Conservation (phyloP, 2,113 vertebrate genomes). For the Galemys pyrenaicus region DNA sequence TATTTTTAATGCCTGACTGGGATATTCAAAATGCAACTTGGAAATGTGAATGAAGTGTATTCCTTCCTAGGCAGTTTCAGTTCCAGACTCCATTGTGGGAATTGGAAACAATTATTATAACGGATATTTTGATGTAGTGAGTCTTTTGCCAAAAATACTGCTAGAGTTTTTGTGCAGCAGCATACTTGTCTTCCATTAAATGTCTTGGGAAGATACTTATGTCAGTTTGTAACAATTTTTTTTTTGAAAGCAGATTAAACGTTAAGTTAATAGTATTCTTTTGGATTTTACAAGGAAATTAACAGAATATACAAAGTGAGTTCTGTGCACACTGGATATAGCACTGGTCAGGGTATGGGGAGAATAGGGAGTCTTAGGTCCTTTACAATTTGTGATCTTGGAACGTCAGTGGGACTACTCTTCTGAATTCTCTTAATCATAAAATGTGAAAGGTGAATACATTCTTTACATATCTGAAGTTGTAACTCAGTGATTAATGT, state of each 20-base stretch:
- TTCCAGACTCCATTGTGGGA: not conserved
- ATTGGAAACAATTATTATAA: not conserved
- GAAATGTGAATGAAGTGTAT: not conserved
- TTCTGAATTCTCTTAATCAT: not conserved
- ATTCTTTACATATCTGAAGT: not conserved
- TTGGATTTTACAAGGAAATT: slow-evolving; percentile 46
- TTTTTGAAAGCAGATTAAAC: not conserved
- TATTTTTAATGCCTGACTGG: slow-evolving; percentile 30
- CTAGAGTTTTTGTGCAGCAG: not conserved
- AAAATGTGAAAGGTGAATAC: slow-evolving; percentile 24
- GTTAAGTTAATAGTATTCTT: not conserved
- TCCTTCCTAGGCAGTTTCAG: slow-evolving; percentile 33
- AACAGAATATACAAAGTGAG: not conserved
- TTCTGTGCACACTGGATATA: not conserved
- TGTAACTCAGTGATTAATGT: slow-evolving; percentile 8
- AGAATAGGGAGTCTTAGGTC: not conserved
- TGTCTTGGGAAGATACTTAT: slow-evolving; percentile 16
- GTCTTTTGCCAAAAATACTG: slow-evolving; percentile 39
- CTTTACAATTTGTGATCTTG: not conserved
- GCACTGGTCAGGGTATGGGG: not conserved
- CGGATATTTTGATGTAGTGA: not conserved
- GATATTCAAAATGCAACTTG: slow-evolving; percentile 33
- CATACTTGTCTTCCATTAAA: not conserved
- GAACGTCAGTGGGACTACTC: not conserved
- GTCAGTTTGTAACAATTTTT: not conserved